Evolutionary conservation across 1,140 invertebrate species (phyloP).

Genomic region (Diachasma alloeum): DNA sequence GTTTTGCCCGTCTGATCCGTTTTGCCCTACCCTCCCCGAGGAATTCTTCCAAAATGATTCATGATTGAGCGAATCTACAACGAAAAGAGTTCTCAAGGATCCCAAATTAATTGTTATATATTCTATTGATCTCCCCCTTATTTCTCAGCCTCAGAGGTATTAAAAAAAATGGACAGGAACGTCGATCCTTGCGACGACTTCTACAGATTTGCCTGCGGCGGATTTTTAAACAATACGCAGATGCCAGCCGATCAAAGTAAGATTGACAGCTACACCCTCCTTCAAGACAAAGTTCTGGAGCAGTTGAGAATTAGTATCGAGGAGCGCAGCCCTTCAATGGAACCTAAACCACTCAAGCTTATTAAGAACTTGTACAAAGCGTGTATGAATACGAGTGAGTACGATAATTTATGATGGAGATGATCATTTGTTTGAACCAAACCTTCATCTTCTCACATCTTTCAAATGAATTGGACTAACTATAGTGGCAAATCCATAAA

Average conservation of each 20-base stretch:
- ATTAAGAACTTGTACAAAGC: constrained; percentile 82
- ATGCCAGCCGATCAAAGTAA: constrained; percentile 75
- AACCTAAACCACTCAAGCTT: constrained; percentile 77
- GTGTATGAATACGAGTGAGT: constrained; percentile 88
- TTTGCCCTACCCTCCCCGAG: too few relatives aligned
- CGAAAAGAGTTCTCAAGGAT: too few relatives aligned
- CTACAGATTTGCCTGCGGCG: constrained; percentile 75
- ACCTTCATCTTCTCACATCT: too few relatives aligned
- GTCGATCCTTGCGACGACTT: constrained; percentile 83
- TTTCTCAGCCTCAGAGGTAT: constrained; percentile 63
- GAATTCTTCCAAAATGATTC: too few relatives aligned
- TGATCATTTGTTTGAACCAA: too few relatives aligned
- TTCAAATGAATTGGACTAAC: too few relatives aligned
- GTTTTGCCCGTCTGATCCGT: too few relatives aligned
- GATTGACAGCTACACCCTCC: constrained; percentile 81
- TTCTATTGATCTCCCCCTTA: too few relatives aligned
- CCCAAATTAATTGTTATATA: too few relatives aligned
- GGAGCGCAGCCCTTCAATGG: constrained; percentile 70
- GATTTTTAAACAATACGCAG: constrained; percentile 49
- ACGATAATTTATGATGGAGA: too few relatives aligned
- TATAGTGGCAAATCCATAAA: too few relatives aligned
- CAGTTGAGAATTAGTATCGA: constrained; percentile 80
- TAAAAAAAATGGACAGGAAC: constrained; percentile 65
- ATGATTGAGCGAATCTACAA: too few relatives aligned
- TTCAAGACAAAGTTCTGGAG: constrained; percentile 81